Percentiles rank a stretch among this genome's conserved stretches.
Conservation (phyloP, 2,888 invertebrate species). For the Drosophila macrospina region DNA sequence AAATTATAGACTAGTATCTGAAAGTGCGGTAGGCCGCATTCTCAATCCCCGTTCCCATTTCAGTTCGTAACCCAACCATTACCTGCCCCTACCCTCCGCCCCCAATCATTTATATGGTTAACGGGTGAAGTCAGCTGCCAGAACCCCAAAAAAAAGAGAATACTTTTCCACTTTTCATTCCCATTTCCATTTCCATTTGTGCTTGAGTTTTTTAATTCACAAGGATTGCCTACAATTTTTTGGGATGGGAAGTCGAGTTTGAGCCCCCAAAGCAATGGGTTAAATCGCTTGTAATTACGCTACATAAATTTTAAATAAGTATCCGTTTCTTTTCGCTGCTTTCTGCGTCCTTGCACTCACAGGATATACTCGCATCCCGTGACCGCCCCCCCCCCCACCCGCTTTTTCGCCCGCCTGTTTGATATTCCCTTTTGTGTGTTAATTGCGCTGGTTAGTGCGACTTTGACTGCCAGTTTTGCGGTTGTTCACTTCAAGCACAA, state of each 20-base stretch:
- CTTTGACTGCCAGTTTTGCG: slow-evolving; percentile 57
- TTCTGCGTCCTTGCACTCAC: slow-evolving; percentile 57
- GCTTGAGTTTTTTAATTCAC: slow-evolving; percentile 51
- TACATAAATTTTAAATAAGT: slow-evolving; percentile 82
- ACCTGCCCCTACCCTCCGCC: not conserved
- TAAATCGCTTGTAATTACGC: slow-evolving; percentile 83
- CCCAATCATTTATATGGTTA: slow-evolving; percentile 55
- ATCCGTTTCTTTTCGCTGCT: slow-evolving; percentile 78
- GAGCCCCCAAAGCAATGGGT: slow-evolving; percentile 62
- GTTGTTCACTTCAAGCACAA: slow-evolving; percentile 58
- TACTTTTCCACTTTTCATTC: not conserved
- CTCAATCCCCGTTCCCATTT: not conserved
- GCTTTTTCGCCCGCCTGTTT: slow-evolving; percentile 16
- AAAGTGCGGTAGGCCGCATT: slow-evolving; percentile 41
- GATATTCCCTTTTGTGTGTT: slow-evolving; percentile 71
- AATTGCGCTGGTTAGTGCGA: slow-evolving; percentile 70
- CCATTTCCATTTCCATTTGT: slow-evolving; percentile 37
- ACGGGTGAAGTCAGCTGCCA: slow-evolving; percentile 31
- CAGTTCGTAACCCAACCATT: not conserved
- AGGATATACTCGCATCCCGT: slow-evolving; percentile 33
- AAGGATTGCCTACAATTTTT: slow-evolving; percentile 52
- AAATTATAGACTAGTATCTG: slow-evolving; percentile 73
- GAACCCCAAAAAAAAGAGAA: not conserved
- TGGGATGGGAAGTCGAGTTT: slow-evolving; percentile 10
- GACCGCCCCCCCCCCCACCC: slow-evolving; percentile 12